These are phyloP conservation scores for Cantharis rufa DNA, from an alignment of 2,888 invertebrate species.

Conservation along the genomic window DNA sequence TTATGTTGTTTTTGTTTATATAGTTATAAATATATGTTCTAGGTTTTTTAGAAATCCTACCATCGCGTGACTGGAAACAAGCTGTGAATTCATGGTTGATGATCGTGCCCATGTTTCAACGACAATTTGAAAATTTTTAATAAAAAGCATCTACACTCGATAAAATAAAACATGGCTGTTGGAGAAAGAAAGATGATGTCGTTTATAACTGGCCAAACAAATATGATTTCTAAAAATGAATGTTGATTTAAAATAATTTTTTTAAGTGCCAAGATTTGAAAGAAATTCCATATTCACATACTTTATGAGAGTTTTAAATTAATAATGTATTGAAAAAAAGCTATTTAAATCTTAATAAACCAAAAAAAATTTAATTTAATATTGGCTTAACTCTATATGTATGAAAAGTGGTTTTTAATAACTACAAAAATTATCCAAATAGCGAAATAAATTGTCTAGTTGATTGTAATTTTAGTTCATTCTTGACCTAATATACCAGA, in stretches of 20 bases:
- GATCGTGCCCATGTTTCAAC: conserved; percentile 35
- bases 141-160: conserved; percentile 8
- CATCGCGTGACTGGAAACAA: conserved; percentile 42
- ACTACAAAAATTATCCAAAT: too few species aligned
- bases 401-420: too few species aligned
- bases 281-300: neutral
- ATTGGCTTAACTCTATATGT: neutral
- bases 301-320: neutral
- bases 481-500: too few species aligned
- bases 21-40: conserved; percentile 34
- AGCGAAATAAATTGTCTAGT: too few species aligned
- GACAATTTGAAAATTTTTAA: conserved; percentile 9
- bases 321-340: conserved; percentile 35
- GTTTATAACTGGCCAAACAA: neutral
- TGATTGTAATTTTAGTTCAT: too few species aligned
- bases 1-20: conserved; percentile 35
- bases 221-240: neutral
- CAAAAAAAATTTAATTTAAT: conserved; percentile 12
- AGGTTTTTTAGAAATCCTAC: conserved; percentile 26
- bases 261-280: neutral
- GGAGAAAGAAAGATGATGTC: neutral
- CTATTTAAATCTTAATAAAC: conserved; percentile 38
- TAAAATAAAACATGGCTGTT: conserved; percentile 19
- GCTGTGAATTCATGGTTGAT: conserved; percentile 41
- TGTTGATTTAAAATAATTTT: neutral